Evolutionary conservation across 1,140 invertebrate genomes (phyloP), one percentile per base, ranked within the genome.

Genomic region (Apolygus lucorum): DNA sequence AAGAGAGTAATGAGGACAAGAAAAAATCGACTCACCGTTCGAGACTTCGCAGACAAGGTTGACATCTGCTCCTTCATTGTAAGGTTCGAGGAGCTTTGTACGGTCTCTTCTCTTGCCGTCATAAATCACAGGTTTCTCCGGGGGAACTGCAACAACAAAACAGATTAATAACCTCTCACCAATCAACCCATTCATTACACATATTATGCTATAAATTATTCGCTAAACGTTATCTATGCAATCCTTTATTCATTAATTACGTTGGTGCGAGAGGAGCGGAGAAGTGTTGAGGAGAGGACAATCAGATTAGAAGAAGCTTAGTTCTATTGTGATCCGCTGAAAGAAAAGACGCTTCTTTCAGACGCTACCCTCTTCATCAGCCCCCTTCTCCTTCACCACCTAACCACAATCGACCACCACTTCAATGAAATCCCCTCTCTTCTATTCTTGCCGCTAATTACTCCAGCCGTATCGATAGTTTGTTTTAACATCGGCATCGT

Each of bases 21-120:
- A 49, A 17, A 17, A 49, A 49, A 49, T 8, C 8, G 34, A 8
- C 34, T 87, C 84, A 95, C 92, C 93, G 85, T 91, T 91, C 76
- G 86, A 84, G 1, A 93, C 91, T 82, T 94, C 90, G 78, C 93
- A 95, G 72, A 90, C 87, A 22, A 95, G 85, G 69, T 87, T 84
- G 27, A 94, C 86, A 78, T 90, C 87, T 42, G 86, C 86, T 34
- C 91, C 92, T 80, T 95, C 91, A 75, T 92, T 91, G 79, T 93
- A 93, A 72, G 91, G 90, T 74, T 91, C 91, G 72, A 91, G 84
- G 69, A 90, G 82, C 79, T 88, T 89, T 74, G 88, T 87, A 76
- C 88, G 84, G 74, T 91, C 88, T 76, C 89, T 84, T 74, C 88
- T 84, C 76, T 89, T 89, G 34, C 86, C 86, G 75, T 92, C 91